Evolutionary conservation across 2,888 invertebrate species (phyloP), one percentile per base, ranked within the genome.

Genomic region (Drosophila putrida): DNA sequence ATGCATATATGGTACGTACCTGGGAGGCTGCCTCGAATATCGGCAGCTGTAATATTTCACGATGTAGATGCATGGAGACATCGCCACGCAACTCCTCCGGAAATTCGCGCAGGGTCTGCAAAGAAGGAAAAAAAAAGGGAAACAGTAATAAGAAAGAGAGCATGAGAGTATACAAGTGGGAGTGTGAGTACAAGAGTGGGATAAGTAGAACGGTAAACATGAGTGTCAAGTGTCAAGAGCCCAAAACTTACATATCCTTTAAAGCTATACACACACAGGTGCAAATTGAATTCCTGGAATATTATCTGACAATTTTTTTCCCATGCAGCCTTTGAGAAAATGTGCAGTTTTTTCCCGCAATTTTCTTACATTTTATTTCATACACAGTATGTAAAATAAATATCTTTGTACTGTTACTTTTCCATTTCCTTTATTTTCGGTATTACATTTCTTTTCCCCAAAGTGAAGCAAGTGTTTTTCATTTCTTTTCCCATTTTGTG

Each of bases 1-100:
- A 20, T 35, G 41, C 15, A 27, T 35, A 69, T 35, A n/a, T n/a
- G n/a, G n/a, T n/a, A 82, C 79, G 88, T 82, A 92, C 92, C 91
- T 98, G 98, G 4, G 98, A 98, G 11, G 98, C 98, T 4, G 96
- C 95, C 92, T 98, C 98, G 93, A 99, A 98, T 93, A 98, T 97
- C 38, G 98, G 98, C 75, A 98, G 94, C 82, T 97, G 97, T 80
- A 99, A 94, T 90, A 98, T 97, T 93, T 98, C 98, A 69, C 98
- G 95, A 93, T 98, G 97, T 82, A 99, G 94, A 93, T 99, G 98
- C 95, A 98, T 96, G 58, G 98, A 98, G 43, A 99, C 98, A 91
- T 98, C 98, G 15, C 98, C 98, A 68, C 98, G 94, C 62, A 99
- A 93, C 93, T 98, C 98, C 92, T 98, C 98, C 0, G 98, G 98